These are phyloP conservation scores for Antitype chi DNA, from an alignment of 2,888 invertebrate genomes.

Conservation along the genomic window DNA sequence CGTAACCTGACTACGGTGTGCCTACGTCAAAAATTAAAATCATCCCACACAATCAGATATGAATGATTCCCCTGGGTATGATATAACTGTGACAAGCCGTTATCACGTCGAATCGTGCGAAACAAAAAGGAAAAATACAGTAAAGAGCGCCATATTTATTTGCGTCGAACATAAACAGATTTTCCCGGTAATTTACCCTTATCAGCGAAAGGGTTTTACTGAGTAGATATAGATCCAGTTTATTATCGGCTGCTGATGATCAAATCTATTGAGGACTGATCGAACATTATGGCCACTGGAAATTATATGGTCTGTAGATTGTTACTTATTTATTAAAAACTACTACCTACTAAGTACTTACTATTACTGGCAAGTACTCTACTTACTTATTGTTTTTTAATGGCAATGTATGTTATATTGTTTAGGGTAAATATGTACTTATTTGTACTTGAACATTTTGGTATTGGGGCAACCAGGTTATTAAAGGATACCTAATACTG, in stretches of 20 bases:
- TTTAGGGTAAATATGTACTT: neutral
- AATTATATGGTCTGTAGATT: neutral
- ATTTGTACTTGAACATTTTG: neutral
- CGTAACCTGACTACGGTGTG: neutral
- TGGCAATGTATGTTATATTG: neutral
- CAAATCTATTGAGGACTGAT: constrained; percentile 29
- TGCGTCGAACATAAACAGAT: constrained; percentile 43
- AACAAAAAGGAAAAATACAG: constrained; percentile 28
- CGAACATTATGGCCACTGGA: constrained; percentile 5
- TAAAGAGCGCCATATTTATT: constrained; percentile 27
- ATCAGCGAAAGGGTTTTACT: constrained; percentile 49
- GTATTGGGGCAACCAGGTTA: no score
- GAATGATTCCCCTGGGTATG: constrained; percentile 48
- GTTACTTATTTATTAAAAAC: neutral
- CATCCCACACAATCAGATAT: constrained; percentile 33
- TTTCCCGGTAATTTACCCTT: constrained; percentile 45
- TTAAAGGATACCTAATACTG: neutral
- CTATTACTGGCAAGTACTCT: neutral
- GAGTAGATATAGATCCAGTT: constrained; percentile 19
- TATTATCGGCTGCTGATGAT: constrained; percentile 43
- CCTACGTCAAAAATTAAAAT: constrained; percentile 31
- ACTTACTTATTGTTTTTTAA: neutral
- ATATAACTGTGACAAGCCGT: constrained; percentile 20
- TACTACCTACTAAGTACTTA: no score
- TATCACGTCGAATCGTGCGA: constrained; percentile 31